phyloP scores from a whole-genome alignment of 2,888 invertebrate species.

The Cylloceria caligata region DNA sequence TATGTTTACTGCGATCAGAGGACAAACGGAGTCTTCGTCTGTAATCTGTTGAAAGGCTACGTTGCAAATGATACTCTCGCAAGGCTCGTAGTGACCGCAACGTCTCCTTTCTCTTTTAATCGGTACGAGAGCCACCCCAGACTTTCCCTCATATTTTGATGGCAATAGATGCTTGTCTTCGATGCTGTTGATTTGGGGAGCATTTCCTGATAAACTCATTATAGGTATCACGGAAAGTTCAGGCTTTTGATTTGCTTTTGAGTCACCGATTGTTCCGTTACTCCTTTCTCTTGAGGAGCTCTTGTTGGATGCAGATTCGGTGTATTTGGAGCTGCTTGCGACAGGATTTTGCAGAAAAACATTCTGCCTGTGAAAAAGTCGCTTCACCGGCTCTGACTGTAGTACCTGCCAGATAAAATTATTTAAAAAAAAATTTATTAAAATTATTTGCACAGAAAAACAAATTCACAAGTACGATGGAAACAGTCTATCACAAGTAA shows the following conservation, averaged over 20 bases:
- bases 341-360: constrained; percentile 52
- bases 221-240: constrained; percentile 60
- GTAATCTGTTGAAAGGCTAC: constrained; percentile 78
- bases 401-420: constrained; percentile 73
- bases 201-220: constrained; percentile 12
- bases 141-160: constrained; percentile 80
- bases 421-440: background rate
- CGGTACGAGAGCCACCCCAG: constrained; percentile 79
- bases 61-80: constrained; percentile 80
- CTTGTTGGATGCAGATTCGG: constrained; percentile 57
- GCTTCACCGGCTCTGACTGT: constrained; percentile 79
- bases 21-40: constrained; percentile 75
- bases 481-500: background rate
- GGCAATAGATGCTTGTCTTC: constrained; percentile 75
- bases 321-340: constrained; percentile 20
- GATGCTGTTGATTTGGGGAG: background rate
- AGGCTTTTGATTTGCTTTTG: constrained; percentile 16
- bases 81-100: constrained; percentile 80
- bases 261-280: constrained; percentile 61
- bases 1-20: constrained; percentile 78
- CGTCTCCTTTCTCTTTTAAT: constrained; percentile 73
- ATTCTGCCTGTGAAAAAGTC: constrained; percentile 81
- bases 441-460: too few species aligned
- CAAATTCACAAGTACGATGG: too few species aligned
- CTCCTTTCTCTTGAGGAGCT: constrained; percentile 57